phyloP scores from a whole-genome alignment of 2,113 vertebrate genomes.

The Cardinalis cardinalis region DNA sequence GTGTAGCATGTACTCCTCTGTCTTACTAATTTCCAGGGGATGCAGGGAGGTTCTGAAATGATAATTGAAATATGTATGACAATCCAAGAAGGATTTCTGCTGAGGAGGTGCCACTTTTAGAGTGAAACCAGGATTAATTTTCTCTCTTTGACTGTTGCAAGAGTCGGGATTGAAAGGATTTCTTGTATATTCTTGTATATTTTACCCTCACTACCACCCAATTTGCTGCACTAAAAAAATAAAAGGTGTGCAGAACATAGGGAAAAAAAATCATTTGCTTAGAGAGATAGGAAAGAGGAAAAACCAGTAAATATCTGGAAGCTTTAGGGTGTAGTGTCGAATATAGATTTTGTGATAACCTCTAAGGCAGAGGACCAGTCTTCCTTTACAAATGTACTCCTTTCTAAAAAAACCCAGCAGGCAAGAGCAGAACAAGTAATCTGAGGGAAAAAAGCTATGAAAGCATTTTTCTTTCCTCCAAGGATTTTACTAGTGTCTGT shows the following conservation, averaged over 20 bases:
- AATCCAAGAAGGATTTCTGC: background rate
- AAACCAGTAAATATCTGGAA: background rate
- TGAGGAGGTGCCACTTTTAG: background rate
- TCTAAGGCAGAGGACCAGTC: background rate
- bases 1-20: background rate
- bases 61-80: background rate
- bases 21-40: background rate
- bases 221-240: background rate
- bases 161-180: background rate
- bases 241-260: background rate
- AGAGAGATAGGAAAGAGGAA: background rate
- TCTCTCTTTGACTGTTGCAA: background rate
- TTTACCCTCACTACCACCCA: background rate
- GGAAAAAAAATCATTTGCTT: background rate
- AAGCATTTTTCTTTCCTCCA: constrained; percentile 32
- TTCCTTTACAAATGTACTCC: constrained; percentile 24
- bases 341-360: background rate
- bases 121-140: background rate
- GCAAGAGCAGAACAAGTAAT: constrained; percentile 3
- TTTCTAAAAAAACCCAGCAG: constrained; percentile 16
- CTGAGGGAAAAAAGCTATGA: constrained; percentile 20
- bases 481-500: constrained; percentile 36
- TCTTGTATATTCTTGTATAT: background rate
- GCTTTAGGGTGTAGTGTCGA: background rate
- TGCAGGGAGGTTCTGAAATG: background rate